Evolutionary conservation across 2,797 vertebrate species (phyloP).

Genomic region (Cyclopterus lumpus): DNA sequence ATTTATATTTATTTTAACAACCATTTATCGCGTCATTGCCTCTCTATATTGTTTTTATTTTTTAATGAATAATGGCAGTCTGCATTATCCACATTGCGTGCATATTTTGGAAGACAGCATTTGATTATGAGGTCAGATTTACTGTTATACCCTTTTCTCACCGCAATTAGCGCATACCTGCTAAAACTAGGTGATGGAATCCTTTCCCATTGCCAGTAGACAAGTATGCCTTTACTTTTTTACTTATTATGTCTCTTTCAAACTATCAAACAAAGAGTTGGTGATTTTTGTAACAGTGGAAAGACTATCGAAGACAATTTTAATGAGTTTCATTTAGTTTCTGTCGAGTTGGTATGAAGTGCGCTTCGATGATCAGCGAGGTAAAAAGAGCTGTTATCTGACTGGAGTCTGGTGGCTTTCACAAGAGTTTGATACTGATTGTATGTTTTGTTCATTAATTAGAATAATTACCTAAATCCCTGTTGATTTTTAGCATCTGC

Average conservation of each 20-base stretch:
- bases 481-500: not conserved
- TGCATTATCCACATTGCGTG: constrained; percentile 1
- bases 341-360: not conserved
- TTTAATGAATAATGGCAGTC: constrained; percentile 3
- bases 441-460: not conserved
- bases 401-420: not conserved
- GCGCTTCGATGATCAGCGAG: too few relatives aligned
- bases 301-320: not conserved
- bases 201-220: not conserved
- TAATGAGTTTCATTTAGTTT: not conserved
- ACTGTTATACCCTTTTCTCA: not conserved
- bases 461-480: not conserved
- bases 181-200: not conserved
- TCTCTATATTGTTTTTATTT: not conserved
- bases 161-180: not conserved
- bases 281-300: not conserved
- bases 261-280: not conserved
- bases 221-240: not conserved
- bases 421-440: not conserved
- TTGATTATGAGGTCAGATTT: constrained; percentile 2
- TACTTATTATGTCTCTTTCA: not conserved
- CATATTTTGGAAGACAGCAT: not conserved
- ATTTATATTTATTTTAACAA: not conserved
- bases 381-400: not conserved
- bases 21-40: not conserved